Conservation (phyloP, 2,888 invertebrate species). For the Drosophila yooni region DNA sequence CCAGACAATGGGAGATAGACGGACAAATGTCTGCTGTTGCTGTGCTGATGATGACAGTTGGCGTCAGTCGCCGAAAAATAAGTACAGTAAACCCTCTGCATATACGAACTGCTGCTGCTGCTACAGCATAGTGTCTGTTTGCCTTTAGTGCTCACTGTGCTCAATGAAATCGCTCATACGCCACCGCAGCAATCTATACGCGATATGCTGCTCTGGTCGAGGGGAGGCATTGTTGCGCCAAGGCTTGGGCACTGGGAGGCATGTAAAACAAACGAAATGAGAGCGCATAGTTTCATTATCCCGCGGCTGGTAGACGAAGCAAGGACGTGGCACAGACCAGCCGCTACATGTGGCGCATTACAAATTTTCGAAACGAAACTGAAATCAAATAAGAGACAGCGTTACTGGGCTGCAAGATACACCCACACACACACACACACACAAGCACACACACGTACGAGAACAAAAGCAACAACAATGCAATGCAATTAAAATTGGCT, state of each 20-base stretch:
- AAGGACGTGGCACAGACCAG: conserved; percentile 60
- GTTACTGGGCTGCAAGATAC: conserved; percentile 14
- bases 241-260: not conserved
- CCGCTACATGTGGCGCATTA: conserved; percentile 73
- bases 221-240: not conserved
- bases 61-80: conserved; percentile 36
- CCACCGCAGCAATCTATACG: conserved; percentile 61
- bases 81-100: conserved; percentile 47
- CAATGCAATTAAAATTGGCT: conserved; percentile 77
- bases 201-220: conserved; percentile 2
- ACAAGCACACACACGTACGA: conserved; percentile 14
- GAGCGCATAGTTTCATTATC: conserved; percentile 77
- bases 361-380: conserved; percentile 78
- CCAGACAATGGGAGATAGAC: conserved; percentile 14
- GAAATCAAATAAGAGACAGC: conserved; percentile 74
- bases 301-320: conserved; percentile 39
- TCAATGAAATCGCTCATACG: conserved; percentile 53
- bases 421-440: conserved; percentile 17
- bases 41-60: conserved; percentile 57
- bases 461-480: conserved; percentile 65
- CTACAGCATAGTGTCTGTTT: not conserved
- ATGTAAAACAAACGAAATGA: conserved; percentile 71
- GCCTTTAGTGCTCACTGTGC: conserved; percentile 19
- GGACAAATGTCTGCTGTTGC: conserved; percentile 38
- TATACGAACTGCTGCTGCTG: not conserved